These are phyloP conservation scores for Muscina levida DNA, from an alignment of 2,888 invertebrate genomes.

Conservation along the genomic window DNA sequence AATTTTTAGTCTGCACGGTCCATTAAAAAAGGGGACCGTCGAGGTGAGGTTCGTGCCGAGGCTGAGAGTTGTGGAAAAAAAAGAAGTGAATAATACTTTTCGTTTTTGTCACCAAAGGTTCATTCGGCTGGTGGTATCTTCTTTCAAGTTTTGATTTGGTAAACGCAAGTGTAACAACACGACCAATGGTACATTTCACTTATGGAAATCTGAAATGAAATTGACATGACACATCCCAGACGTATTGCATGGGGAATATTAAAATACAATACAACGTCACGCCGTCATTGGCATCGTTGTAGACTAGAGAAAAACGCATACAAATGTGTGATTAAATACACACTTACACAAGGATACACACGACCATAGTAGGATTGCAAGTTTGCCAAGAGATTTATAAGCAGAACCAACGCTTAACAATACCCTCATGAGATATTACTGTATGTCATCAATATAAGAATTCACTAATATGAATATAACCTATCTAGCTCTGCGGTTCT, in stretches of 20 bases:
- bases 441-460: too few relatives aligned
- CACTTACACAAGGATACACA: not conserved
- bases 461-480: too few relatives aligned
- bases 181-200: slow-evolving; percentile 61
- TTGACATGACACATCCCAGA: slow-evolving; percentile 70
- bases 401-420: too few relatives aligned
- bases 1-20: slow-evolving; percentile 63
- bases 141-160: slow-evolving; percentile 42
- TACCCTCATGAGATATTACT: too few relatives aligned
- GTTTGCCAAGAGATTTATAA: not conserved
- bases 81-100: slow-evolving; percentile 11
- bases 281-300: not conserved
- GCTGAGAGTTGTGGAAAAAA: slow-evolving; percentile 6
- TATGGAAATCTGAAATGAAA: slow-evolving; percentile 70
- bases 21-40: slow-evolving; percentile 59
- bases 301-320: slow-evolving; percentile 46
- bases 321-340: slow-evolving; percentile 14
- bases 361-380: slow-evolving; percentile 1
- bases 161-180: slow-evolving; percentile 58
- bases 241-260: slow-evolving; percentile 69
- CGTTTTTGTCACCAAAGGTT: slow-evolving; percentile 13
- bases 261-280: slow-evolving; percentile 49
- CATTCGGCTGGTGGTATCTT: slow-evolving; percentile 41
- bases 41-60: too few relatives aligned
- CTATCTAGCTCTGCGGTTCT: too few relatives aligned